Evolutionary conservation across 1,140 invertebrate genomes (phyloP).

Genomic region (Triops longicaudatus): DNA sequence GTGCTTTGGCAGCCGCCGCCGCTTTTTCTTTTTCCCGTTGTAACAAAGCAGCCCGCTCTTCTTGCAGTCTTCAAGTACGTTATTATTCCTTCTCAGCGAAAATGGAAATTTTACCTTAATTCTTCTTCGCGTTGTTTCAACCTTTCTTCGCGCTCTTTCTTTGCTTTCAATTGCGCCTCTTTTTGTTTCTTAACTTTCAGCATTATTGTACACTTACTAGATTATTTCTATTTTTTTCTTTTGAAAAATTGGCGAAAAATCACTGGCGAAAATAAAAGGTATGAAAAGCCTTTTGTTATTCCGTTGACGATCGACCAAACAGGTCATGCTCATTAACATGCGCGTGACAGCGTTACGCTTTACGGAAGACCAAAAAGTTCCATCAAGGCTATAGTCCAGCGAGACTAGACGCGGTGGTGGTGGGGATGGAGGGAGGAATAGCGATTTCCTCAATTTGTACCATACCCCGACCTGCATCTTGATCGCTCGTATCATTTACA

Average conservation of each 20-base stretch:
- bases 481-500: too few species aligned
- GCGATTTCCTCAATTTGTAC: too few species aligned
- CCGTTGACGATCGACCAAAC: constrained; percentile 1
- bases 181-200: constrained; percentile 23
- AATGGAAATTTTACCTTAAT: constrained; percentile 21
- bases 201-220: not conserved
- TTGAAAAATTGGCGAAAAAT: not conserved
- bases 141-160: constrained; percentile 26
- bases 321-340: constrained; percentile 7
- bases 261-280: not conserved
- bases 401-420: too few species aligned
- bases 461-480: too few species aligned
- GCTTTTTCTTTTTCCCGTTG: not conserved
- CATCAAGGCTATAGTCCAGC: not conserved
- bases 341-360: not conserved
- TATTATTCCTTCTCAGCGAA: not conserved
- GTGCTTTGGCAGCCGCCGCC: not conserved
- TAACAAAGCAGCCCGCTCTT: not conserved
- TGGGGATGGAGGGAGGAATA: too few species aligned
- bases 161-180: constrained; percentile 23
- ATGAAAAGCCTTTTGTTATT: not conserved
- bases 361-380: not conserved
- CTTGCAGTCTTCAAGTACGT: not conserved
- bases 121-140: constrained; percentile 21
- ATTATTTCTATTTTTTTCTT: not conserved